phyloP scores from a whole-genome alignment of 2,113 vertebrate genomes.

The Phalacrocorax brasilianus region DNA sequence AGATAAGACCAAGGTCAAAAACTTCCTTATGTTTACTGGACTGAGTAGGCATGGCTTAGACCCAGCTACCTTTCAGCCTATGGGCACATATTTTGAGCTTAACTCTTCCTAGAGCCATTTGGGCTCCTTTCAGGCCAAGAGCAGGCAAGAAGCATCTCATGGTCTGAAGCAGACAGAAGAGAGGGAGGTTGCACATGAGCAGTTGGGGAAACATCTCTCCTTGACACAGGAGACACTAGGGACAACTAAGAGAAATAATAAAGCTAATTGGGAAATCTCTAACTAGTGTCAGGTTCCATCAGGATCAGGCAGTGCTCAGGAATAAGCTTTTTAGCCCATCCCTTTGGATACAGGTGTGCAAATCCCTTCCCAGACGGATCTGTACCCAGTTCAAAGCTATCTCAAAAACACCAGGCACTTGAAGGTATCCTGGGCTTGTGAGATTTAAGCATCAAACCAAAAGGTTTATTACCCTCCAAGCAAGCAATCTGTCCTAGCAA shows the following conservation, averaged over 20 bases:
- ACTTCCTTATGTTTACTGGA: not conserved
- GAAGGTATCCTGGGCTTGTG: not conserved
- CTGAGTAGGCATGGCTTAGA: not conserved
- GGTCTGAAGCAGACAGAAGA: not conserved
- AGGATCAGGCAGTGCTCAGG: not conserved
- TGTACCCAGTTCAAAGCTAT: not conserved
- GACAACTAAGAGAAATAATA: not conserved
- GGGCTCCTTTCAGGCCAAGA: not conserved
- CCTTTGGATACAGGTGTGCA: not conserved
- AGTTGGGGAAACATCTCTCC: not conserved
- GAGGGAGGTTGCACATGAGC: rapidly evolving
- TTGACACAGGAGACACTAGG: not conserved
- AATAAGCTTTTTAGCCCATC: not conserved
- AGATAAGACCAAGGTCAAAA: not conserved
- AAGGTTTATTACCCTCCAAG: not conserved
- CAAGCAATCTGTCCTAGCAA: not conserved
- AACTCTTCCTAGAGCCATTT: not conserved
- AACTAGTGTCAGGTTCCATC: not conserved
- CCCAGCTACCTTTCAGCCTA: not conserved
- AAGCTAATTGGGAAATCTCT: not conserved
- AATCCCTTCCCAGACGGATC: not conserved
- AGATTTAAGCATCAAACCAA: not conserved
- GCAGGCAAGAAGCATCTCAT: not conserved
- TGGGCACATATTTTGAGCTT: not conserved
- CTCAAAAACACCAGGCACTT: not conserved